phyloP scores from a whole-genome alignment of 2,888 invertebrate species.

The Muscina levida region DNA sequence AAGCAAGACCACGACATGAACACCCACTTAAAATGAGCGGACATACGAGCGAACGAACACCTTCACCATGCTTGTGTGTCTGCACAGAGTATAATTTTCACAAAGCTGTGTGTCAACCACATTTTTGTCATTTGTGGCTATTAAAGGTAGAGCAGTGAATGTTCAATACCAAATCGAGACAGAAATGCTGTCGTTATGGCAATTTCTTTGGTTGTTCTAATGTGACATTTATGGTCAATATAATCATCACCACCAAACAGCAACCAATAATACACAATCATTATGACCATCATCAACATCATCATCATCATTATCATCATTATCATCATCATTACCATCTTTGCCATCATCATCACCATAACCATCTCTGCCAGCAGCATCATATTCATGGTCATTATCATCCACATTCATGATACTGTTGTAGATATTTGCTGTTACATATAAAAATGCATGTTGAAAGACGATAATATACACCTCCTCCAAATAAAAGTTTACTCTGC shows the following conservation, averaged over 20 bases:
- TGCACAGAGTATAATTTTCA: not conserved
- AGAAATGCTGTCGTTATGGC: not conserved
- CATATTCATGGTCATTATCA: no score
- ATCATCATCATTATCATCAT: not conserved
- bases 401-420: no score
- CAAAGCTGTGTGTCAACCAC: no score
- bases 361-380: no score
- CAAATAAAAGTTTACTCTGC: no score
- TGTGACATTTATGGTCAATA: conserved; percentile 46
- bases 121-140: no score
- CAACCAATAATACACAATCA: not conserved
- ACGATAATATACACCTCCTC: no score
- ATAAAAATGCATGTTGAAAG: no score
- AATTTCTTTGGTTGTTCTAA: conserved; percentile 36
- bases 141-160: no score
- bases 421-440: no score
- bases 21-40: conserved; percentile 24
- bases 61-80: not conserved
- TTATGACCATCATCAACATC: not conserved
- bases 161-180: not conserved
- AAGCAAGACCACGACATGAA: conserved; percentile 31
- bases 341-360: not conserved
- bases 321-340: not conserved
- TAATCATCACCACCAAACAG: not conserved
- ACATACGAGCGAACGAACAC: not conserved